Percentiles rank a stretch among this genome's conserved stretches.
Conservation (phyloP, 1,140 invertebrate genomes). For the Acromyrmex echinatior region DNA sequence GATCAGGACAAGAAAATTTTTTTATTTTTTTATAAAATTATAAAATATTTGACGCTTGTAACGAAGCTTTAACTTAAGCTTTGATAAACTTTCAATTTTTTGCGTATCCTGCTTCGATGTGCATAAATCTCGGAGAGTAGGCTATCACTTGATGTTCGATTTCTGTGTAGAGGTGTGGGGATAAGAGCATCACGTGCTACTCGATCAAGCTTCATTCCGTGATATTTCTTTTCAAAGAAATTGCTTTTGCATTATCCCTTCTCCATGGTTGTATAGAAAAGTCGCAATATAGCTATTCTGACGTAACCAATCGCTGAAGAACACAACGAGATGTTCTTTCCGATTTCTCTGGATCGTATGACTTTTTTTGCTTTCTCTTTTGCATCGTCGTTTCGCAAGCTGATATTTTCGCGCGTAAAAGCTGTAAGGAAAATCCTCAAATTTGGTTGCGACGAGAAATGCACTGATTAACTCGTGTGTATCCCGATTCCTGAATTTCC, state of each 20-base stretch:
- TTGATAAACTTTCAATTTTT: background rate
- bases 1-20: background rate
- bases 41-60: background rate
- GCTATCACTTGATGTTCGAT: conserved; percentile 35
- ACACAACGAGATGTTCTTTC: background rate
- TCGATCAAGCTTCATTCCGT: conserved; percentile 44
- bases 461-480: conserved; percentile 8
- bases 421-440: conserved; percentile 24
- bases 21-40: background rate
- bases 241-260: conserved; percentile 55
- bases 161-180: background rate
- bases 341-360: background rate
- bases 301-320: conserved; percentile 35
- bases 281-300: conserved; percentile 25
- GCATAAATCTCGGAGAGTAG: conserved; percentile 10
- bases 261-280: conserved; percentile 19
- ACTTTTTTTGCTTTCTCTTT: background rate
- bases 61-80: background rate
- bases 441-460: conserved; percentile 25
- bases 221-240: conserved; percentile 56
- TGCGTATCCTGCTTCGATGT: background rate
- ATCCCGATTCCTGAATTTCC: conserved; percentile 31
- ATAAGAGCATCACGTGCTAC: conserved; percentile 12
- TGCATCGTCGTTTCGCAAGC: background rate
- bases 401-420: conserved; percentile 15